Percentiles rank a stretch among this genome's conserved stretches.
Evolutionary conservation across 2,888 invertebrate species (phyloP).

Genomic region (Hermaeophaga mercurialis): DNA sequence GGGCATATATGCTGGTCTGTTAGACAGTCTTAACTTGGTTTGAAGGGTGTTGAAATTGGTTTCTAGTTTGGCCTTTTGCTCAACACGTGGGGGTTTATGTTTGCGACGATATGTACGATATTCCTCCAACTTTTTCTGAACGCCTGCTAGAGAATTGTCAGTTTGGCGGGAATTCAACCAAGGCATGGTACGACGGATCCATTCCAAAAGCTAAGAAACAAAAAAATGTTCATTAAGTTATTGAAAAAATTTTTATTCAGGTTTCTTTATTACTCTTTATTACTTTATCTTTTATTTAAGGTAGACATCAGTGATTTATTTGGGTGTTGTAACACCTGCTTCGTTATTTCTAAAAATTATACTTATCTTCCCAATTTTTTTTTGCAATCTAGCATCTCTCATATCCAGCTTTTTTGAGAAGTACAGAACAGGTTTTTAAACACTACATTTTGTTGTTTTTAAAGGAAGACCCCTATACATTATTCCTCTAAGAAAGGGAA

Average conservation of each 20-base stretch:
- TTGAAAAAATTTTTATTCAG: background rate
- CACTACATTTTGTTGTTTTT: too few species aligned
- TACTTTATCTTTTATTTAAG: too few species aligned
- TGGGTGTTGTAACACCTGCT: too few species aligned
- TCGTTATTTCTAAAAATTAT: too few species aligned
- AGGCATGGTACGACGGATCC: slow-evolving; percentile 98
- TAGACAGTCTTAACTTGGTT: slow-evolving; percentile 96
- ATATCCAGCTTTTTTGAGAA: too few species aligned
- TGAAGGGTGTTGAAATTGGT: slow-evolving; percentile 99
- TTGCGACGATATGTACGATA: slow-evolving; percentile 98
- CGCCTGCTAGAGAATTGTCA: slow-evolving; percentile 96
- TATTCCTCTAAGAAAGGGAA: too few species aligned
- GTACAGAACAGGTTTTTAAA: too few species aligned
- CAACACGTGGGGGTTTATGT: slow-evolving; percentile 99
- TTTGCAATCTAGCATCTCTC: too few species aligned
- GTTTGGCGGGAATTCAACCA: slow-evolving; percentile 96
- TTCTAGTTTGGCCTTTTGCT: slow-evolving; percentile 98
- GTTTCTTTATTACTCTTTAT: background rate
- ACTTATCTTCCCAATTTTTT: too few species aligned
- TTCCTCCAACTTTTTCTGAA: slow-evolving; percentile 97
- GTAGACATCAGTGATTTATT: too few species aligned
- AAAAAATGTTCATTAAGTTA: too few species aligned
- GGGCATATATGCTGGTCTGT: slow-evolving; percentile 99
- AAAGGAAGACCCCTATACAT: too few species aligned
- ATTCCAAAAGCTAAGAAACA: slow-evolving; percentile 85